Conservation (phyloP, 2,888 invertebrate species). For the Nasonia oneida region DNA sequence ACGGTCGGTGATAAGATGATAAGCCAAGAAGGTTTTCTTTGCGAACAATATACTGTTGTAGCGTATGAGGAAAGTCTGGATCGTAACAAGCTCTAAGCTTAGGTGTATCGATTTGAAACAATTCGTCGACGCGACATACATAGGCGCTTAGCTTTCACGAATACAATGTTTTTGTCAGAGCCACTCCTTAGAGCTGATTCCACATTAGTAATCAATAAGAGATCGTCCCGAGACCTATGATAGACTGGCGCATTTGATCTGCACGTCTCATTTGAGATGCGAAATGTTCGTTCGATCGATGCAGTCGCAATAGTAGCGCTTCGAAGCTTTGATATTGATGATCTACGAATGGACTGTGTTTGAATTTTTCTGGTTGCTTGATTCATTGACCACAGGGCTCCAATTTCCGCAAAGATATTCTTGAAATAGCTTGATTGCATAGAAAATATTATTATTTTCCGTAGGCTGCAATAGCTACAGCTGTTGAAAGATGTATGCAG, state of each 20-base stretch:
- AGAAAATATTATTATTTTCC: too few species aligned
- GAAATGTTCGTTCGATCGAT: constrained; percentile 20
- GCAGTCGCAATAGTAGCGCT: neutral
- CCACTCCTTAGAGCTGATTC: constrained; percentile 33
- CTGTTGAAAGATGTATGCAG: neutral
- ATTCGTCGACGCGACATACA: neutral
- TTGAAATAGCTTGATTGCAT: too few species aligned
- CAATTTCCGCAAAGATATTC: too few species aligned
- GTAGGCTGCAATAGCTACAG: neutral
- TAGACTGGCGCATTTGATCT: neutral
- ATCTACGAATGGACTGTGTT: neutral
- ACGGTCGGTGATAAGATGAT: too few species aligned
- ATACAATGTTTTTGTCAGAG: constrained; percentile 25
- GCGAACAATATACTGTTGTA: neutral
- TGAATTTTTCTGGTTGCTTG: too few species aligned
- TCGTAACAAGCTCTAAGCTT: neutral
- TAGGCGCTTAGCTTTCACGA: neutral
- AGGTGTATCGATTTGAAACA: neutral
- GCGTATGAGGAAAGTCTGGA: neutral
- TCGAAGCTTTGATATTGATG: neutral
- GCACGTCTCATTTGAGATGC: constrained; percentile 37
- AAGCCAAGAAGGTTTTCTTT: neutral
- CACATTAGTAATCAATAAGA: constrained; percentile 43
- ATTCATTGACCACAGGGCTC: too few species aligned
- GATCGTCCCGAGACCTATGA: neutral